Evolutionary conservation across 92 coral and sea anemone species (phyloP), one percentile per base, ranked within the genome.

Genomic region (Zoanthus sociatus): DNA sequence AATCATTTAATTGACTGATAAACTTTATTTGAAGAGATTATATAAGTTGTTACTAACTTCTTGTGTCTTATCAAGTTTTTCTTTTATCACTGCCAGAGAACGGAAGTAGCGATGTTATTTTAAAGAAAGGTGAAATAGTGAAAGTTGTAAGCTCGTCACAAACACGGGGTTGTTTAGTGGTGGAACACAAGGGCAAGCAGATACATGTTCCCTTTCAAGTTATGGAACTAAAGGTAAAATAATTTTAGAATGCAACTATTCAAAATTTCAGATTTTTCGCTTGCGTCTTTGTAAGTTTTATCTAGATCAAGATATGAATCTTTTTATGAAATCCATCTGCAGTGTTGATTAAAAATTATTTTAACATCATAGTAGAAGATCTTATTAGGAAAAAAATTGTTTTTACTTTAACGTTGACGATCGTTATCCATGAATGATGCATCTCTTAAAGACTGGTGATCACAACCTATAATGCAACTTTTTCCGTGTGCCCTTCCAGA

Each of bases 121-220:
- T 95, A 58, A 94, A 82, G 66, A 90, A 91, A 86, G 99, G 99
- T 21, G 96, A 97, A 82, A 83, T 87, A 10, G 97, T 95, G 16
- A 93, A 90, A 77, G 94, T 97, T 0, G 88, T 91, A 14, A 94
- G 99, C 33, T 95, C 99, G 30, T 96, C 99, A 15, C 95, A 95
- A 70, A 91, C 93, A 78, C 81, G 98, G 79, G 98, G 99, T 5
- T 95, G 85, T 77, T 95, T 97, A 67, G 93, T 96, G 33, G 96
- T 94, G 9, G 96, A 95, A 82, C 95, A 88, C 89, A 91, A 83
- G 69, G 78, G 76, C 82, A 68, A 90, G 18, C 91, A 88, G 16
- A 56, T 93, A 71, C 93, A 93, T 84, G 89, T 94, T 21, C 98
- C 98, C 53, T 93, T 90, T 78, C 96, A 93, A 77, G 88, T 93